Base-by-base conservation (phyloP, 1,140 invertebrate species). In the Ceratina australensis region DNA sequence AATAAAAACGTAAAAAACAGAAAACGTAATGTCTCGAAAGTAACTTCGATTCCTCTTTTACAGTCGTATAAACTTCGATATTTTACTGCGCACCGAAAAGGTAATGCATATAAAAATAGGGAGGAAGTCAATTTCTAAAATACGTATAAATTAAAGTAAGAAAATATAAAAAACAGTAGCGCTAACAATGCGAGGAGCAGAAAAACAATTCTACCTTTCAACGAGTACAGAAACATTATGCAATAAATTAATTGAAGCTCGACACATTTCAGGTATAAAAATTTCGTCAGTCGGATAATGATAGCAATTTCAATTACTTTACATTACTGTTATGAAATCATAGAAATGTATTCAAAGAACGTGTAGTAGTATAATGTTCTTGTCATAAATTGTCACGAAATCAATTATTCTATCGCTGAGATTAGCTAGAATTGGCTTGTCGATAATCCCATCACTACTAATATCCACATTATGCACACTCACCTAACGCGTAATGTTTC, bases 51-150 rank as follows among this genome's bases (percentile, higher is more conserved):
- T 54, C 15, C 20, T 64, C n/a, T 47, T 24, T 33, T 47, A 64
- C 33, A 22, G 26, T 75, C 22, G 33, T 50, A 67, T 33, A 52
- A 60, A 47, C 59, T 42, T 63, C 12, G n/a, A 26, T 71, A n/a
- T 24, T 42, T 3, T 47, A 18, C 47, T 54, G 54, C 12, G 8
- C 47, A 15, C 16, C 24, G n/a, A 54, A 26, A 18, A 60, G 18
- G 5, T 60, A 60, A 50, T 1, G 16, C 2, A 24, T 59, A 26
- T 20, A 66, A 15, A 20, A 72, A 63, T 61, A 63, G 8, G 65
- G 47, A 52, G 1, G 13, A 20, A 10, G 7, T 64, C 50, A 42
- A 50, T 7, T n/a, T 16, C 12, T 42, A 20, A 28, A 59, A 59
- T 49, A 47, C 20, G 57, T 22, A 64, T 8, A 8, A 60, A 16